Evolutionary conservation across 2,888 invertebrate genomes (phyloP), one percentile per base, ranked within the genome.

Genomic region (Tiphia femorata): DNA sequence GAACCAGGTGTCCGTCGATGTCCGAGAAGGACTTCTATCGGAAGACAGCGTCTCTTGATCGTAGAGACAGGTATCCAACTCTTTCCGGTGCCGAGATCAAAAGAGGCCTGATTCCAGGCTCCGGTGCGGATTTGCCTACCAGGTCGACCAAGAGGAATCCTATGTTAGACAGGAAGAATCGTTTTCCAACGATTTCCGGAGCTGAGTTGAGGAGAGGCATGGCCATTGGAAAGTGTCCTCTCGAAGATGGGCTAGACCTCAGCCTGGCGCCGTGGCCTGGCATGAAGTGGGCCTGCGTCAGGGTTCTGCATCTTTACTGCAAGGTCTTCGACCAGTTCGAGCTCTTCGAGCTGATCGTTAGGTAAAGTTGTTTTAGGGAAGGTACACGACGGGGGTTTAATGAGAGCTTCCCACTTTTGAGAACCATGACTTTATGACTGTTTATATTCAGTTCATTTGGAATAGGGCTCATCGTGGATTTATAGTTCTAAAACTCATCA

Each of bases 271-370:
- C 91, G 60, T 94, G 94, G 94, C 90, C 91, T n/a, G 94, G 94
- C 41, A 88, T 95, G 80, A 90, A 90, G 76, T 91, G 92, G 84
- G 91, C 93, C 67, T 95, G 94, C 83, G 87, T 94, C 67, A 90
- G 92, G 85, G 91, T 95, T 52, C 86, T 95, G 58, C 92, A 92
- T 78, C 87, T 94, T 51, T 95, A 95, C 85, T 94, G 93, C 86
- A 94, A 93, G 84, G 93, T 94, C 73, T 95, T 95, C 84, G 92
- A 92, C 79, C 90, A 91, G 79, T 90, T 90, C 83, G 92, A 92
- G 85, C 87, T 93, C 38, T 87, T 91, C 85, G 91, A 92, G 83
- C 88, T 92, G 84, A 89, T 92, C 75, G 90, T 92, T 85, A 90
- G 92, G 93, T 93, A 87, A 87, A n/a, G n/a, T n/a, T n/a, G n/a